Evolutionary conservation across 2,888 invertebrate genomes (phyloP), one percentile per base, ranked within the genome.

Genomic region (Microctonus aethiopoides): DNA sequence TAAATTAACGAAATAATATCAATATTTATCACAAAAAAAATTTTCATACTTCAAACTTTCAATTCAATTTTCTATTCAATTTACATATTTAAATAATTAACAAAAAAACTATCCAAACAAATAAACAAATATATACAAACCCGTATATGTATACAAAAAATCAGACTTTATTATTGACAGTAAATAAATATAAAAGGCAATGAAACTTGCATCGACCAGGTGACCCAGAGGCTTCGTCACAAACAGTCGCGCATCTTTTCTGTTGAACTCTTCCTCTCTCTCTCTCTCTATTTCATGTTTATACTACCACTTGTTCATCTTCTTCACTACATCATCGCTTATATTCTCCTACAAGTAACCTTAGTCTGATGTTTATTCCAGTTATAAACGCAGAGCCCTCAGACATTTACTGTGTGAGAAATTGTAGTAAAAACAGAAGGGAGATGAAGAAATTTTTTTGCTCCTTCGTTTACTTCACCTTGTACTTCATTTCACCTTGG

Each of bases 191-290:
- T 67, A 46, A 57, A 67, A 75, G 77, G 77, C 77, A 72, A 72
- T 76, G 75, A 76, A 77, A 77, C 78, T 68, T 74, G 67, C 70
- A 70, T 70, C 78, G 78, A 77, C 78, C 78, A 77, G 78, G 76
- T 80, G 79, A 80, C 78, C 78, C 76, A 80, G 78, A 79, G 80
- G 76, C 78, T 79, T 76, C 70, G 76, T 68, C 68, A 72, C 62
- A 67, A 73, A 64, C 69, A 39, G 13, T 39, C 39, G 39, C n/a
- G 72, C 65, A 64, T 71, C 65, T 67, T 56, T 54, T 39, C 32
- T 46, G 52, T 61, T 61, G 65, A 51, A 57, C 72, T 68, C 46
- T 70, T 66, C 62, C 67, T n/a, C n/a, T n/a, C 61, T 54, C 68
- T 68, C 67, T n/a, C n/a, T n/a, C 61, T 54, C 68, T 68, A 62